Evolutionary conservation across 2,113 vertebrate genomes (phyloP).

Genomic region (Naja naja): DNA sequence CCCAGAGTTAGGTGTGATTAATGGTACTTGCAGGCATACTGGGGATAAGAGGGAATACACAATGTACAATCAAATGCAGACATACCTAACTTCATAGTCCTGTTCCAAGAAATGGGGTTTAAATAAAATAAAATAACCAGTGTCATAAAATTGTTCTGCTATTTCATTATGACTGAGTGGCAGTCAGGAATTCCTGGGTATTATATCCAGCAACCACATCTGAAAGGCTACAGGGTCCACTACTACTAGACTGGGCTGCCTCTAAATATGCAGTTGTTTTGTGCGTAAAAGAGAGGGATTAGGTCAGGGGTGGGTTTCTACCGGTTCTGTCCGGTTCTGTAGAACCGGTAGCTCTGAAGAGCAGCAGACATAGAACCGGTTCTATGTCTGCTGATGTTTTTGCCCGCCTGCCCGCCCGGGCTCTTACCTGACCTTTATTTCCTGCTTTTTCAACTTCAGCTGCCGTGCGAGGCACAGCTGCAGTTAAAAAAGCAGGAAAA

Average conservation of each 20-base stretch:
- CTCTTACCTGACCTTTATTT: no score
- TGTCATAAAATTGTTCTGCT: background rate
- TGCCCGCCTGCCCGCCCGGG: no score
- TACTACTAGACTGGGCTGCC: background rate
- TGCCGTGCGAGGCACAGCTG: no score
- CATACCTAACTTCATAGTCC: background rate
- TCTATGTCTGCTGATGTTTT: no score
- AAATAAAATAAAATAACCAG: background rate
- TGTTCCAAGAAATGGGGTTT: background rate
- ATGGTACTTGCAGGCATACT: background rate
- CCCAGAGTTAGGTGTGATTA: background rate
- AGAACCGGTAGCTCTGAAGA: no score
- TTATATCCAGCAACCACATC: background rate
- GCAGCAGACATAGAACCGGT: no score
- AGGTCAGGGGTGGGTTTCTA: no score
- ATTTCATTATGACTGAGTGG: background rate
- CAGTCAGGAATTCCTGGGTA: background rate
- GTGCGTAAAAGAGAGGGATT: background rate
- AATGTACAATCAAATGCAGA: background rate
- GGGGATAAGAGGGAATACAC: background rate
- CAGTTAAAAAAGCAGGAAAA: no score
- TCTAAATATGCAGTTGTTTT: background rate
- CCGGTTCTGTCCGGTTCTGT: no score
- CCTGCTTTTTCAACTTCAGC: no score
- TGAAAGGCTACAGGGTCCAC: background rate